phyloP scores from a whole-genome alignment of 2,113 vertebrate genomes.

The Haemorhous mexicanus region DNA sequence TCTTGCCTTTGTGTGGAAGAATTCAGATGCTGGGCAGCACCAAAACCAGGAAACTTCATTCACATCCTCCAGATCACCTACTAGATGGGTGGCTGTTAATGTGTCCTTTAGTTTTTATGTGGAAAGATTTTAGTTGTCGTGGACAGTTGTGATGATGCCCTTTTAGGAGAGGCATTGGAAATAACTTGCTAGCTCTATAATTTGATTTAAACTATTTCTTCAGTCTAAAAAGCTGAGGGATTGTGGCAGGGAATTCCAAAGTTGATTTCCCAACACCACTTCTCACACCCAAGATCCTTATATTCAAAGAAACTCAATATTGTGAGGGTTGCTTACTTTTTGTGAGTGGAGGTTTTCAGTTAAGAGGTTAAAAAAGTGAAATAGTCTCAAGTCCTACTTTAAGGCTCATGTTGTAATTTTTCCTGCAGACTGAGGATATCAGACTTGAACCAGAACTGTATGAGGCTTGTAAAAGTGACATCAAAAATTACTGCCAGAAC shows the following conservation, averaged over 20 bases:
- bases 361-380: not conserved
- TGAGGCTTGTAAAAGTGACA: constrained; percentile 90
- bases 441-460: constrained; percentile 93
- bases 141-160: not conserved
- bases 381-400: not conserved
- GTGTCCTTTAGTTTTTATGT: not conserved
- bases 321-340: not conserved
- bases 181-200: not conserved
- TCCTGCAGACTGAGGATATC: constrained; percentile 89
- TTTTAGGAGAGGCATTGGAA: not conserved
- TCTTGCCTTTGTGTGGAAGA: not conserved
- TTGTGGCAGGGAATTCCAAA: not conserved
- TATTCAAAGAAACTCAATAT: not conserved
- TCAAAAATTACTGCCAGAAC: constrained; percentile 84
- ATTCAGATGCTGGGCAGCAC: not conserved
- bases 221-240: not conserved
- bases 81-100: not conserved
- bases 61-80: not conserved
- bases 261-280: not conserved
- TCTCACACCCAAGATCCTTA: not conserved
- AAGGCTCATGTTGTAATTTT: not conserved
- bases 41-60: not conserved
- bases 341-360: not conserved
- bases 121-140: not conserved
- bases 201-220: not conserved